These are phyloP conservation scores for Macrosoma leucophasiata DNA, from an alignment of 2,888 invertebrate genomes.

Conservation along the genomic window DNA sequence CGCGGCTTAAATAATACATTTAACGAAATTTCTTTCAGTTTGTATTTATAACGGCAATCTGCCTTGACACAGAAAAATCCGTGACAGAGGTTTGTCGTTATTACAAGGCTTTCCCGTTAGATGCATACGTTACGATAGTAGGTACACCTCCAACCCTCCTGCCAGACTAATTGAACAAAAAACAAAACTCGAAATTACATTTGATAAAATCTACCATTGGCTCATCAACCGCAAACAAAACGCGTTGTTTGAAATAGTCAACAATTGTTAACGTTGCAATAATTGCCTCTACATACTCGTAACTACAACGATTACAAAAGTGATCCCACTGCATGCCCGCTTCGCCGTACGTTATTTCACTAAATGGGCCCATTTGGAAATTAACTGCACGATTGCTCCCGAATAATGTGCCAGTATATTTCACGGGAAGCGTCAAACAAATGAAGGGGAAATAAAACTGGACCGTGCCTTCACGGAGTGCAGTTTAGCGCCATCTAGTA, in stretches of 20 bases:
- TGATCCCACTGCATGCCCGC: constrained; percentile 35
- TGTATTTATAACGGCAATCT: too few relatives aligned
- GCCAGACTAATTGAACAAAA: too few relatives aligned
- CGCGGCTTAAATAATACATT: too few relatives aligned
- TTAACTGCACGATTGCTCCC: constrained; percentile 67
- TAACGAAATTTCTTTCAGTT: too few relatives aligned
- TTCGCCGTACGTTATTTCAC: constrained; percentile 54
- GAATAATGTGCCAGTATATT: constrained; percentile 53
- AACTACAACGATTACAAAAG: constrained; percentile 46
- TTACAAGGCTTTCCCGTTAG: too few relatives aligned
- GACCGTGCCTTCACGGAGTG: neutral
- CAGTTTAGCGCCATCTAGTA: constrained; percentile 41
- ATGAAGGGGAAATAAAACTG: constrained; percentile 29
- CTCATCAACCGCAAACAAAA: too few relatives aligned
- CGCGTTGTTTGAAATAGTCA: too few relatives aligned
- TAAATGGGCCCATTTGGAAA: constrained; percentile 67
- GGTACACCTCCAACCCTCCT: too few relatives aligned
- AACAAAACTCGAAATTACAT: too few relatives aligned
- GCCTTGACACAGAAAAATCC: too few relatives aligned
- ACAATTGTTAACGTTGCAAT: constrained; percentile 35
- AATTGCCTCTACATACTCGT: constrained; percentile 36
- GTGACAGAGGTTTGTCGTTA: too few relatives aligned
- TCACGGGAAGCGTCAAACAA: constrained; percentile 39
- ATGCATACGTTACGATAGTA: too few relatives aligned
- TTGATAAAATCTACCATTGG: constrained; percentile 3